Evolutionary conservation across 2,113 vertebrate genomes (phyloP).

Genomic region (Gymnobelideus leadbeateri): DNA sequence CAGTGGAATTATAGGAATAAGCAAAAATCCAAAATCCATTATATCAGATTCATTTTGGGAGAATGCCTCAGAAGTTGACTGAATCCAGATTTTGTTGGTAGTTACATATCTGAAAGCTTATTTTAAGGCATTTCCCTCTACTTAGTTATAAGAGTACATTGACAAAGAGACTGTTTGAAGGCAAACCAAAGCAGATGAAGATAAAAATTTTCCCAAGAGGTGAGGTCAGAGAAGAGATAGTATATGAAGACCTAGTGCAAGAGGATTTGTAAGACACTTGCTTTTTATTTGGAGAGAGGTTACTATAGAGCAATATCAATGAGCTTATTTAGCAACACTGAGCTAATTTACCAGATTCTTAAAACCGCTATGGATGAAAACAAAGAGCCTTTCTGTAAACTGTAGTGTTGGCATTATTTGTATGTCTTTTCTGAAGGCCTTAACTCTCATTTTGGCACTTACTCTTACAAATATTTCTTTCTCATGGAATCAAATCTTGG

Average conservation of each 20-base stretch:
- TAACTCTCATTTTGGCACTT: slow-evolving; percentile 39
- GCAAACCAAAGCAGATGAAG: neutral
- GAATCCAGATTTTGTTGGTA: neutral
- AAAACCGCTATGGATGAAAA: slow-evolving; percentile 39
- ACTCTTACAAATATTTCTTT: slow-evolving; percentile 56
- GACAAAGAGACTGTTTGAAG: neutral
- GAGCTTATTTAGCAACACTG: neutral
- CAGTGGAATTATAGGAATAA: neutral
- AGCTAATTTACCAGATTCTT: slow-evolving; percentile 20
- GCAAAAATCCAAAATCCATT: neutral
- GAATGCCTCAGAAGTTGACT: neutral
- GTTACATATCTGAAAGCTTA: neutral
- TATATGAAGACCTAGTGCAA: neutral
- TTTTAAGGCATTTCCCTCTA: neutral
- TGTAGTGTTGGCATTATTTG: slow-evolving; percentile 28
- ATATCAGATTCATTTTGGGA: neutral
- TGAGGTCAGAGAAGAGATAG: neutral
- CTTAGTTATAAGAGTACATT: neutral
- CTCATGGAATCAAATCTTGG: slow-evolving; percentile 39
- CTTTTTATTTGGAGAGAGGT: neutral
- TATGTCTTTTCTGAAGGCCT: slow-evolving; percentile 37
- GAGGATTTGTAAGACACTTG: neutral
- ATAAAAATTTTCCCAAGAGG: neutral
- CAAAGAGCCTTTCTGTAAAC: slow-evolving; percentile 35
- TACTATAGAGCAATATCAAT: neutral